These are phyloP conservation scores for Dipodomys merriami DNA, from an alignment of 2,113 vertebrate genomes.

Conservation along the genomic window DNA sequence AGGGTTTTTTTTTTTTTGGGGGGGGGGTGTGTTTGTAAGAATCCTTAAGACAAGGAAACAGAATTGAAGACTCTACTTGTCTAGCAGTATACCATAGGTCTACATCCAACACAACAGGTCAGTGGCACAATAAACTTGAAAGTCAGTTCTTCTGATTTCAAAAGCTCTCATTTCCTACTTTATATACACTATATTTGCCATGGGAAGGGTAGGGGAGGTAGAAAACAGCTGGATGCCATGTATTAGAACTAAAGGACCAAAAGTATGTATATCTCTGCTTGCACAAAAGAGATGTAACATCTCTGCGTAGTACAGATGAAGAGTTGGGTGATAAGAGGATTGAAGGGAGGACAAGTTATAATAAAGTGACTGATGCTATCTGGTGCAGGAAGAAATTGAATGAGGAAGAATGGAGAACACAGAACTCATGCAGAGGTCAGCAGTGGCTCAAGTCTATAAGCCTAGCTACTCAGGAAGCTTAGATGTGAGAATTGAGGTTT, in stretches of 20 bases:
- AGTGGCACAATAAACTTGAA: slow-evolving; percentile 12
- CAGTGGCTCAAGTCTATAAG: too few relatives aligned
- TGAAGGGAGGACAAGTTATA: neutral
- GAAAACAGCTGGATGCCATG: neutral
- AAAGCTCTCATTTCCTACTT: neutral
- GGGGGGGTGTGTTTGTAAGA: too few relatives aligned
- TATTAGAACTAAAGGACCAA: neutral
- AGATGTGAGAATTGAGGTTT: too few relatives aligned
- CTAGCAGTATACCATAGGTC: neutral
- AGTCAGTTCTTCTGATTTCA: slow-evolving; percentile 16
- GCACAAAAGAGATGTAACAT: neutral
- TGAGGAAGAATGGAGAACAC: neutral
- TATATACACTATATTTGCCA: neutral
- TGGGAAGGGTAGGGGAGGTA: too few relatives aligned
- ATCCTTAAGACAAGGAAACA: neutral
- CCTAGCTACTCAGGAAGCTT: too few relatives aligned
- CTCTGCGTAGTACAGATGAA: neutral
- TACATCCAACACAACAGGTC: slow-evolving; percentile 8
- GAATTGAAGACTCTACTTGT: neutral
- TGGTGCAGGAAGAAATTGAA: neutral
- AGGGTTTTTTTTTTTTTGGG: too few relatives aligned
- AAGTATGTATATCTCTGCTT: neutral
- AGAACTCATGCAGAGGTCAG: neutral
- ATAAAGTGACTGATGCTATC: neutral
- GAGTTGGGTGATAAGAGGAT: neutral